These are phyloP conservation scores for Rhodophaea formosa DNA, from an alignment of 2,888 invertebrate genomes.

Conservation along the genomic window DNA sequence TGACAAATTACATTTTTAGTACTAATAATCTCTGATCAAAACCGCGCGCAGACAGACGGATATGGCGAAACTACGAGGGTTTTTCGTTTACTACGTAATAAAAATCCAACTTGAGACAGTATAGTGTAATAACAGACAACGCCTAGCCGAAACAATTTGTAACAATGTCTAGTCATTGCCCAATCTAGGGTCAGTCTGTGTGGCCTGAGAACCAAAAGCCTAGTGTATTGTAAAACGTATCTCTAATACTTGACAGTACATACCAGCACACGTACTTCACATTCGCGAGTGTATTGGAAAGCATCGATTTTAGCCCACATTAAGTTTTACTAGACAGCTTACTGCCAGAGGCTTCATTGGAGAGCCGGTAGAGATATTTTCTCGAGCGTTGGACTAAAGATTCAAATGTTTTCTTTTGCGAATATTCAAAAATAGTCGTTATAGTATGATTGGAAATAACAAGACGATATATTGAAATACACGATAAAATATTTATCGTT, in stretches of 20 bases:
- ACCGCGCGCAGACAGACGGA: no score
- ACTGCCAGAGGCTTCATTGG: neutral
- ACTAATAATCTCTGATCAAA: no score
- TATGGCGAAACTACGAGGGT: no score
- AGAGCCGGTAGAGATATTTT: neutral
- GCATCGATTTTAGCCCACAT: neutral
- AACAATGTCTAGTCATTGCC: neutral
- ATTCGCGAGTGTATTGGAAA: neutral
- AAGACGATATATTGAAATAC: no score
- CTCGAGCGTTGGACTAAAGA: neutral
- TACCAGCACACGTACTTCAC: neutral
- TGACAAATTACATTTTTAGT: no score
- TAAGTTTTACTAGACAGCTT: neutral
- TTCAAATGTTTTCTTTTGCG: neutral
- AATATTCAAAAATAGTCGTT: no score
- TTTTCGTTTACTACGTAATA: no score
- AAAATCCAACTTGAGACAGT: no score
- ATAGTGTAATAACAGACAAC: no score
- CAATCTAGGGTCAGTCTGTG: neutral
- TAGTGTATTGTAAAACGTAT: neutral
- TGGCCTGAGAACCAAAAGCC: neutral
- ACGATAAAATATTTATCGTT: no score
- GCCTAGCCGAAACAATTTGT: no score
- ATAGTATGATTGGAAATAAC: no score
- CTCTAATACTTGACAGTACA: neutral